Conservation (phyloP, 2,797 vertebrate genomes). For the Thaleichthys pacificus region DNA sequence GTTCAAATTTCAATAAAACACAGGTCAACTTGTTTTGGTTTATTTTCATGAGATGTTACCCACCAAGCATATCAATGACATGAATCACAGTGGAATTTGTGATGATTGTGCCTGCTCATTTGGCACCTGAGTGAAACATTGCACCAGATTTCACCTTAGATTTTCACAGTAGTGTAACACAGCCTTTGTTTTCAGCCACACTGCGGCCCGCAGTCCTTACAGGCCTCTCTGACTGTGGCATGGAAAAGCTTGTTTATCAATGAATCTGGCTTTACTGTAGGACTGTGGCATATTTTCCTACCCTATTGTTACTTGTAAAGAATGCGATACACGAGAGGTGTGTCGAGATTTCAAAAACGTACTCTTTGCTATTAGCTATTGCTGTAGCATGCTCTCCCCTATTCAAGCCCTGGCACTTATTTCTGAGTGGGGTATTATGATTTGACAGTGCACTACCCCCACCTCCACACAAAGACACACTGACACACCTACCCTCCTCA, state of each 20-base stretch:
- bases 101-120: not conserved
- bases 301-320: not conserved
- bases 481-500: not conserved
- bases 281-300: too few species aligned
- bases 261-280: not conserved
- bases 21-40: not conserved
- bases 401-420: not conserved
- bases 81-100: not conserved
- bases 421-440: not conserved
- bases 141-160: conserved; percentile 8
- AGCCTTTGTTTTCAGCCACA: conserved; percentile 27
- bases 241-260: not conserved
- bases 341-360: not conserved
- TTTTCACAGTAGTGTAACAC: conserved; percentile 19
- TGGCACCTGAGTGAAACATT: conserved; percentile 10
- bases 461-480: too few species aligned
- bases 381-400: not conserved
- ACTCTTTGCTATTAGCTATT: not conserved
- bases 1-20: conserved; percentile 75
- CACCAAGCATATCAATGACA: not conserved
- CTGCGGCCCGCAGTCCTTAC: not conserved
- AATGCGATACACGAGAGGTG: too few species aligned
- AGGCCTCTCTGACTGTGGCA: not conserved
- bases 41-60: not conserved
- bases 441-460: not conserved